A percentile compares a stretch with the other conserved stretches of the same genome.
These are phyloP conservation scores for Drosophila watanabei DNA, from an alignment of 1,140 invertebrate species.

Conservation along the genomic window DNA sequence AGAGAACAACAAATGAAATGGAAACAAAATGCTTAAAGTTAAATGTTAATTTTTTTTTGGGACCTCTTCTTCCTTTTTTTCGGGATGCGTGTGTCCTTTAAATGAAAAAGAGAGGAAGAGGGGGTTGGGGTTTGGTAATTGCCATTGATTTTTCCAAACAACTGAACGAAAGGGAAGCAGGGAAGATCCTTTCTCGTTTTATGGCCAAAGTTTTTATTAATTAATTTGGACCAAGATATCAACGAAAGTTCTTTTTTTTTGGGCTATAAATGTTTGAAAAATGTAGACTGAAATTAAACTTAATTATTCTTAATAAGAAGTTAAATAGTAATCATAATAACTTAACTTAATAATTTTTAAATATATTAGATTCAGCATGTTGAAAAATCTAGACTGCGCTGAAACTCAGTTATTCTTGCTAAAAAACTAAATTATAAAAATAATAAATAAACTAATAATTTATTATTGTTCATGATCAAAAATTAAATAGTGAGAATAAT, in stretches of 20 bases:
- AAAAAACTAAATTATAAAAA: no score
- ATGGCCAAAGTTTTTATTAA: constrained; percentile 18
- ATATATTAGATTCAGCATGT: no score
- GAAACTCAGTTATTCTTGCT: no score
- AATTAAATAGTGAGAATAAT: no score
- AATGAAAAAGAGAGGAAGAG: not conserved
- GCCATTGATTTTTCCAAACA: constrained; percentile 34
- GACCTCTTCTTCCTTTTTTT: not conserved
- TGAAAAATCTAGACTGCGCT: no score
- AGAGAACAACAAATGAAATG: constrained; percentile 29
- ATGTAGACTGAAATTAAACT: no score
- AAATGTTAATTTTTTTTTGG: constrained; percentile 39
- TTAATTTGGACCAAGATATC: constrained; percentile 7
- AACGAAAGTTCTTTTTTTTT: not conserved
- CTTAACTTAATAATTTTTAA: no score
- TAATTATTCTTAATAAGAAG: no score
- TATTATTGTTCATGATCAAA: no score
- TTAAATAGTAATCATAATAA: no score
- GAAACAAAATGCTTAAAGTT: constrained; percentile 50
- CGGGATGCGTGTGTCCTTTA: constrained; percentile 2
- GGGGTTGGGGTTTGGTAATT: constrained; percentile 5
- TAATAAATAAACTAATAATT: no score
- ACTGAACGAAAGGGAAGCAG: not conserved
- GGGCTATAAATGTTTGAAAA: not conserved
- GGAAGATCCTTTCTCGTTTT: not conserved